phyloP scores from a whole-genome alignment of 2,113 vertebrate genomes.

The Oryzias celebensis region DNA sequence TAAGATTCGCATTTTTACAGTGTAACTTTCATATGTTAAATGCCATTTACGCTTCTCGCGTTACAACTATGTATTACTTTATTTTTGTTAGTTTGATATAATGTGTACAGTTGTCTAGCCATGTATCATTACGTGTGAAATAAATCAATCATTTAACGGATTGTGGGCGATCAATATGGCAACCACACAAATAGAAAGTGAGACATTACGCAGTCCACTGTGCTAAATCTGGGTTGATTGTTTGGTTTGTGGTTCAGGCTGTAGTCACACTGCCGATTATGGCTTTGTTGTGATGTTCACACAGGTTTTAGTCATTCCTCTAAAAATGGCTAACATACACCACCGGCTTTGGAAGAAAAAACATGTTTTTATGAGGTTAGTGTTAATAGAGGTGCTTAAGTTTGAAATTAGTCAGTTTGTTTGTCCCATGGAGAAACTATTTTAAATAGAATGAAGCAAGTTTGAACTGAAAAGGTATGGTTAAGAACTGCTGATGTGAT shows the following conservation, averaged over 20 bases:
- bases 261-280: conserved; percentile 64
- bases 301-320: conserved; percentile 52
- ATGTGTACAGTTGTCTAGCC: conserved; percentile 80
- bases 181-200: conserved; percentile 50
- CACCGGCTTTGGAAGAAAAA: conserved; percentile 34
- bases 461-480: conserved; percentile 14
- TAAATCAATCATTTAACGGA: conserved; percentile 79
- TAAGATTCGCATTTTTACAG: conserved; percentile 78
- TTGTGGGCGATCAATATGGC: conserved; percentile 67
- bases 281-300: conserved; percentile 44
- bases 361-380: conserved; percentile 40
- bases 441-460: neutral
- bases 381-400: conserved; percentile 30
- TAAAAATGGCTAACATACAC: conserved; percentile 29
- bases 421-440: conserved; percentile 25
- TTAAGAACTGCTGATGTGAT: conserved; percentile 3
- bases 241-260: conserved; percentile 63
- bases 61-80: conserved; percentile 77
- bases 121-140: conserved; percentile 80
- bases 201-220: conserved; percentile 54
- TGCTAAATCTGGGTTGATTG: conserved; percentile 56
- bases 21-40: conserved; percentile 80
- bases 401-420: conserved; percentile 20
- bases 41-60: conserved; percentile 77
- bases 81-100: conserved; percentile 81